Evolutionary conservation across 2,113 vertebrate species (phyloP).

Genomic region (Climacteris rufus): DNA sequence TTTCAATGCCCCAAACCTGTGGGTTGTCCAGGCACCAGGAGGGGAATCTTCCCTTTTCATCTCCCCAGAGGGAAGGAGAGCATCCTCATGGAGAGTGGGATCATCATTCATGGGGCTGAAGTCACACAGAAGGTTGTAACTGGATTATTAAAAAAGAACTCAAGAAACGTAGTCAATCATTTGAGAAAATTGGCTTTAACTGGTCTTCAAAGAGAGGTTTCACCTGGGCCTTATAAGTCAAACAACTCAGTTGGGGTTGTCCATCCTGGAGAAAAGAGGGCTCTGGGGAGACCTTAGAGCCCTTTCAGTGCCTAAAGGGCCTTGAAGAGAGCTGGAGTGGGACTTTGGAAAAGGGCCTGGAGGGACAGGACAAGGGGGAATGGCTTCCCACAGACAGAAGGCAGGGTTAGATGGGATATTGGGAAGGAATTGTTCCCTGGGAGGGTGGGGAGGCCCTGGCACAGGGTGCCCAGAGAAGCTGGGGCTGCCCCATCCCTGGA

Average conservation of each 20-base stretch:
- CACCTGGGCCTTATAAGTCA: background rate
- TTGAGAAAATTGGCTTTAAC: background rate
- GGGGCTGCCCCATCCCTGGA: background rate
- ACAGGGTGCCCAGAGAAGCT: background rate
- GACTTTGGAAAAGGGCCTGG: background rate
- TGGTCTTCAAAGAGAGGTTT: background rate
- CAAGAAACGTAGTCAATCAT: background rate
- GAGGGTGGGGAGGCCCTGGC: accelerated
- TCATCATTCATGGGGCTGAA: background rate
- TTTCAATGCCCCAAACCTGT: background rate
- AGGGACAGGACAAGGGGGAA: background rate
- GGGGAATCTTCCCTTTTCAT: background rate
- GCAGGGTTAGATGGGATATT: accelerated
- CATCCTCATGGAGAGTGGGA: too few relatives aligned
- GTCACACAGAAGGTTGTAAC: background rate
- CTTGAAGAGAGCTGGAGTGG: background rate
- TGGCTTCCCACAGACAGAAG: background rate
- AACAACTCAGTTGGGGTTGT: background rate
- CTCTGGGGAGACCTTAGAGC: background rate
- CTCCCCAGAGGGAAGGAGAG: accelerated
- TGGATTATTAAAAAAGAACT: background rate
- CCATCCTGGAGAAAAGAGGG: background rate
- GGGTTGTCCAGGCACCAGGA: background rate
- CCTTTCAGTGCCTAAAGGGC: background rate
- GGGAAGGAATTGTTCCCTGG: accelerated